Base-by-base conservation (phyloP, 1,140 invertebrate species). In the Medauroidea extradentata region DNA sequence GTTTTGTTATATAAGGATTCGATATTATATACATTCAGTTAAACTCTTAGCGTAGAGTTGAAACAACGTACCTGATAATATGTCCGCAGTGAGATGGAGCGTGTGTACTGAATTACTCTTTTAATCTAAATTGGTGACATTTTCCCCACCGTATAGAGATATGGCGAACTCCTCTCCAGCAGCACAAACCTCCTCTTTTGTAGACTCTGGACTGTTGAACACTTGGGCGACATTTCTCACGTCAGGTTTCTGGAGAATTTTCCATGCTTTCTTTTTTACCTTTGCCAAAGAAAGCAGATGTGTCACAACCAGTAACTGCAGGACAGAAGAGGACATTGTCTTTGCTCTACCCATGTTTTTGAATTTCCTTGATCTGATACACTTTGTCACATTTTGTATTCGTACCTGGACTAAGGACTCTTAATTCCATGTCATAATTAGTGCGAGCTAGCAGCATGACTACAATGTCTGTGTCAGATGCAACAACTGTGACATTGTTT, bases 301-400 rank as follows among this genome's bases (percentile, higher is more conserved):
- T 52, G 50, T 52, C 50, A 29, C 50, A 52, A 18, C 50, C 50
- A 25, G 50, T 52, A 18, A 52, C 25, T 24, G 50, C 50, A 52
- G 4, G 50, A 18, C 16, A 19, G 25, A 52, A 52, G 18, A 52
- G 29, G 16, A 52, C 4, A 18, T 18, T 18, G 9, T 52, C 19
- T 27, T 24, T 29, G 18, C 16, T 52, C 18, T 24, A 5, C 9
- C 50, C 50, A 24, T 23, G 25, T 52, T 52, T n/a, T 38, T 52
- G 50, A 27, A 52, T 52, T 24, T 52, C 19, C 25, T 18, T 52
- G 4, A 52, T n/a, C 5, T 19, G 18, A 38, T 9, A 52, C 50
- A 52, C 21, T 52, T 52, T 52, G 24, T 21, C 44, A 21, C 29
- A 34, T 34, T 34, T 34, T 34, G 29, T 34, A 34, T 46, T 46